These are phyloP conservation scores for Danio rerio DNA, from an alignment of 2,113 vertebrate species.

Conservation along the genomic window GRCz12tu NC_133187.1:11458501-11459000, in stretches of 20 bases:
- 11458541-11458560: no score
- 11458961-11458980: slow-evolving; percentile 15
- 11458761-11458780: slow-evolving; percentile 19
- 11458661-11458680: slow-evolving; percentile 12
- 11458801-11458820: not conserved
- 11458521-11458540: no score
- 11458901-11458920: not conserved
- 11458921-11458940: not conserved
- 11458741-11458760: slow-evolving; percentile 10
- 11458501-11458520: no score
- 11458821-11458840: not conserved
- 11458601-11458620: not conserved
- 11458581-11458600: no score
- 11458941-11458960: not conserved
- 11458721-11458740: slow-evolving; percentile 1
- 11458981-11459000: not conserved
- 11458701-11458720: slow-evolving; percentile 19
- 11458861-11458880: not conserved
- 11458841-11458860: slow-evolving; percentile 36
- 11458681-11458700: slow-evolving; percentile 18
- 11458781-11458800: slow-evolving; percentile 13
- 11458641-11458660: not conserved
- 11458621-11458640: not conserved
- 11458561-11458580: no score
- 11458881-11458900: slow-evolving; percentile 5